Evolutionary conservation across 2,888 invertebrate genomes (phyloP).

Genomic region (Cyaniris semiargus): DNA sequence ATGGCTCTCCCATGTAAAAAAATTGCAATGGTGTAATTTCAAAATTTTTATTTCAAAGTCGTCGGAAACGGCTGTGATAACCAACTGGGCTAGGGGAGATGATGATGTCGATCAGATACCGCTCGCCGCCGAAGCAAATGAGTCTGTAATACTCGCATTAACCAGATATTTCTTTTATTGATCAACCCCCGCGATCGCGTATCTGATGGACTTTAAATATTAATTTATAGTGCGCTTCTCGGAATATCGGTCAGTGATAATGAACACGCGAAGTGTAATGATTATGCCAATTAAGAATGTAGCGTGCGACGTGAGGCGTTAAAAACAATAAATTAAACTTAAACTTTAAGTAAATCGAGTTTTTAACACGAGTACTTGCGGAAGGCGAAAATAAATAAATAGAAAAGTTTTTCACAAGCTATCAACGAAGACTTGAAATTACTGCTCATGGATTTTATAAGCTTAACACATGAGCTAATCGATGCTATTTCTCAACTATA

Average conservation of each 20-base stretch:
- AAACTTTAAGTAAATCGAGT: conserved; percentile 6
- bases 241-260: conserved; percentile 44
- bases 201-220: conserved; percentile 46
- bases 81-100: conserved; percentile 37
- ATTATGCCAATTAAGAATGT: conserved; percentile 46
- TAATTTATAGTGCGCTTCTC: conserved; percentile 44
- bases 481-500: no score
- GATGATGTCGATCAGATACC: conserved; percentile 43
- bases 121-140: conserved; percentile 36
- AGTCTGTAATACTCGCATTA: conserved; percentile 42
- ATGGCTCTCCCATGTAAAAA: no score
- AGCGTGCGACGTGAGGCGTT: conserved; percentile 33
- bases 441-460: no score
- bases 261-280: conserved; percentile 44
- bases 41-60: no score
- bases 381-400: neutral
- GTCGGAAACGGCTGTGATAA: no score
- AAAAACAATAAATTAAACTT: neutral
- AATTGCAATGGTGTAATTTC: no score
- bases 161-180: conserved; percentile 42
- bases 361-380: neutral
- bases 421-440: neutral
- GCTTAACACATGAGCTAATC: no score
- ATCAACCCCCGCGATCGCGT: conserved; percentile 43
- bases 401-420: neutral